Percentiles rank a stretch among this genome's conserved stretches.
These are phyloP conservation scores for Hirundo rustica DNA, from an alignment of 2,797 vertebrate genomes.

Conservation along the genomic window DNA sequence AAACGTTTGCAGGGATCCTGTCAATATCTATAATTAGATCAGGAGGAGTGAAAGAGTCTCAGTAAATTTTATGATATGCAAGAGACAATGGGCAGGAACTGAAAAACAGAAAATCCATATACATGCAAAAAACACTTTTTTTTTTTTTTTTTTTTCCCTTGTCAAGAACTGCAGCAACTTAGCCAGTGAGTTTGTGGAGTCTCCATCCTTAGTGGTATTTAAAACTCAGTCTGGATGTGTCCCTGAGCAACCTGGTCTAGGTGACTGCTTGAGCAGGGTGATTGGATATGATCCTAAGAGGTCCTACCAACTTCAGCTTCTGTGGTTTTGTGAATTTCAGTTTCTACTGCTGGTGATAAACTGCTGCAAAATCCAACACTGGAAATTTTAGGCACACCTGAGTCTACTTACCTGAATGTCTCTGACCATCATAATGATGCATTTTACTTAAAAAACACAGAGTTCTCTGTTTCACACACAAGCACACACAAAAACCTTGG, in stretches of 20 bases:
- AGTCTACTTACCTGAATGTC: too few species aligned
- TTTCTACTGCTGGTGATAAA: neutral
- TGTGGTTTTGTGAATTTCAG: neutral
- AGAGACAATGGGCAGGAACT: neutral
- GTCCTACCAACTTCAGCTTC: neutral
- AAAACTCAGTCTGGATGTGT: neutral
- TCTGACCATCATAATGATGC: neutral
- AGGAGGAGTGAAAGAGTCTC: neutral
- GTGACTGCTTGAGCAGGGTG: neutral
- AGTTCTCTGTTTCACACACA: neutral
- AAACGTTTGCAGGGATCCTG: neutral
- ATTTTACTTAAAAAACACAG: neutral
- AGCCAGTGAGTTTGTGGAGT: neutral
- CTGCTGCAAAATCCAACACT: neutral
- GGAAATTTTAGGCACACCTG: neutral
- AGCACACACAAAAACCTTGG: neutral
- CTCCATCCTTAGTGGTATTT: neutral
- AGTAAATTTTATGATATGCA: neutral
- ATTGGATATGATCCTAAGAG: neutral
- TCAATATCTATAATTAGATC: neutral
- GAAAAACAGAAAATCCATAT: neutral
- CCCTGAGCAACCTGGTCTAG: neutral
- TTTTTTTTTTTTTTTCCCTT: too few species aligned
- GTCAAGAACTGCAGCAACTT: neutral
- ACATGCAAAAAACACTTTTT: fast-evolving